Conservation (phyloP, 2,888 invertebrate genomes). For the Vanessa cardui region DNA sequence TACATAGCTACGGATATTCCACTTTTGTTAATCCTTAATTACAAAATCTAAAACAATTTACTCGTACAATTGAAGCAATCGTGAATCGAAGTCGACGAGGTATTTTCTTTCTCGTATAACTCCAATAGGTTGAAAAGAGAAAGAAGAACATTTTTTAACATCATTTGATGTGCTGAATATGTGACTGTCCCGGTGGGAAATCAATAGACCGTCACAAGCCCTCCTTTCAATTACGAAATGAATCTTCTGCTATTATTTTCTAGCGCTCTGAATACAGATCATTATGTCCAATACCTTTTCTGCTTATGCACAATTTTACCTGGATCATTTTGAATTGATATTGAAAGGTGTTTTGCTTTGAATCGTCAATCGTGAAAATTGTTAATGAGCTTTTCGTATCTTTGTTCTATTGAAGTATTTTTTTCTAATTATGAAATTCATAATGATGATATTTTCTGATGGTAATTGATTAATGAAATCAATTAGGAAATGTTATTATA, state of each 20-base stretch:
- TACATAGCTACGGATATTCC: background rate
- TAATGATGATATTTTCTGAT: too few species aligned
- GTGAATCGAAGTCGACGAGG: background rate
- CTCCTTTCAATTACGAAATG: slow-evolving; percentile 8
- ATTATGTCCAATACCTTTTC: slow-evolving; percentile 1
- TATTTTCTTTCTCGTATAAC: background rate
- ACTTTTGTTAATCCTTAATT: background rate
- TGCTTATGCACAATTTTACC: slow-evolving; percentile 6
- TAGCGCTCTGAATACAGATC: slow-evolving; percentile 12
- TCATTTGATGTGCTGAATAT: slow-evolving; percentile 8
- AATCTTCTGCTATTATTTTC: slow-evolving; percentile 6
- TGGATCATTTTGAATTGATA: slow-evolving; percentile 1
- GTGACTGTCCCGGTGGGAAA: slow-evolving; percentile 12
- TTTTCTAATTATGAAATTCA: too few species aligned
- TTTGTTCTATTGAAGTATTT: too few species aligned
- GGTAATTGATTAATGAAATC: too few species aligned
- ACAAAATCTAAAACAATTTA: background rate
- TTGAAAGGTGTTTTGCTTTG: background rate
- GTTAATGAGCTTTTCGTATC: background rate
- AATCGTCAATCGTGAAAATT: background rate
- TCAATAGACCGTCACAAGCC: slow-evolving; percentile 7
- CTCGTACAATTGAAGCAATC: background rate
- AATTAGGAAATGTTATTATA: too few species aligned
- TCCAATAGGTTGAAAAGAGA: background rate
- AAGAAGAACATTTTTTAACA: background rate